A percentile compares a stretch with the other conserved stretches of the same genome.
Evolutionary conservation across 2,113 vertebrate species (phyloP).

Genomic region (Vicugna pacos): DNA sequence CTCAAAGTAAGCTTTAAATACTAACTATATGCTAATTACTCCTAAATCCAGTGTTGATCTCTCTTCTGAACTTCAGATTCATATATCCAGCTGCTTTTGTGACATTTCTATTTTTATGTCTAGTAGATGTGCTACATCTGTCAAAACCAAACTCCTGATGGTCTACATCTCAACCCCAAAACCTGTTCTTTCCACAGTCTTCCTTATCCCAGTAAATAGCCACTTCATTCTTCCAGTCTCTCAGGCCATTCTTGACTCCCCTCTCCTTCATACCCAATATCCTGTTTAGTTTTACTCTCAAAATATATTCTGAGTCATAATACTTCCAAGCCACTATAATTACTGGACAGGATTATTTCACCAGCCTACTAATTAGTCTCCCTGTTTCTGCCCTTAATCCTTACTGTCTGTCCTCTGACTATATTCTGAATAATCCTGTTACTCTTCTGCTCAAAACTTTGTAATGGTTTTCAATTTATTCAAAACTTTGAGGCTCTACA

Average conservation of each 20-base stretch:
- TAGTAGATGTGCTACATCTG: not conserved
- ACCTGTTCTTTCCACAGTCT: not conserved
- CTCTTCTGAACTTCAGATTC: conserved; percentile 12
- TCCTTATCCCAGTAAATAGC: not conserved
- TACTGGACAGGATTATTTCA: conserved; percentile 35
- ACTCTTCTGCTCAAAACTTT: not conserved
- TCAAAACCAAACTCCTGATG: conserved; percentile 1
- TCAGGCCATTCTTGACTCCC: not conserved
- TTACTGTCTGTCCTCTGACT: conserved; percentile 18
- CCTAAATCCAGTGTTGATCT: not conserved
- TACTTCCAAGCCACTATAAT: not conserved
- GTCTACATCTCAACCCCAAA: not conserved
- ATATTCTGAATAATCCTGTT: not conserved
- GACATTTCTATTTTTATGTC: not conserved
- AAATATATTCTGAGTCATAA: conserved; percentile 13
- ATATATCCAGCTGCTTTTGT: not conserved
- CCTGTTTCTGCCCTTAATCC: not conserved
- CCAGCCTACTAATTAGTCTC: not conserved
- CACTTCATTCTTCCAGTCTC: not conserved
- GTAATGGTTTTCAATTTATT: not conserved
- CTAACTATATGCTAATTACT: not conserved
- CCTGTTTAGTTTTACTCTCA: not conserved
- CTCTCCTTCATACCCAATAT: not conserved
- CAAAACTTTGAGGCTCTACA: not conserved
- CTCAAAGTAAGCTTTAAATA: conserved; percentile 22